These are phyloP conservation scores for Psittacula derbiana DNA, from an alignment of 2,797 vertebrate genomes.

Conservation along the genomic window DNA sequence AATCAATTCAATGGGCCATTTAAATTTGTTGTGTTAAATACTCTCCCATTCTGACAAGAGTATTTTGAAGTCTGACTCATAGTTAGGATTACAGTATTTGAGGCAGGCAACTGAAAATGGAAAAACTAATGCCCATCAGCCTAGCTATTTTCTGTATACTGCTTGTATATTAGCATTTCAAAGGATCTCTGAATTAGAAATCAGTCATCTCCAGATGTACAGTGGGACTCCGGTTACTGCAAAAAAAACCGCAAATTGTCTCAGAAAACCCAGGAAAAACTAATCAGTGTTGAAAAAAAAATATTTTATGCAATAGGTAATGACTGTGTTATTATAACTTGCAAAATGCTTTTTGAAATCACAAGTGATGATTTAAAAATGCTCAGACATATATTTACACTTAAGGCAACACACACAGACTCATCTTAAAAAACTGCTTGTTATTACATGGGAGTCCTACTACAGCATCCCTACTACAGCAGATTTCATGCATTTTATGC, in stretches of 20 bases:
- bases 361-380: constrained; percentile 8
- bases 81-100: constrained; percentile 40
- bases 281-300: background rate
- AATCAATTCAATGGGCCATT: constrained; percentile 25
- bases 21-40: constrained; percentile 31
- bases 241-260: background rate
- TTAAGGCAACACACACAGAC: accelerated
- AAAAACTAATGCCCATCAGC: constrained; percentile 25
- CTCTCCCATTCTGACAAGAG: constrained; percentile 30
- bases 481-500: background rate
- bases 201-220: constrained; percentile 44
- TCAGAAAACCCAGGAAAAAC: constrained; percentile 49
- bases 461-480: background rate
- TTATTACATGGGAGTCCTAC: background rate
- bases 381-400: background rate
- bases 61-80: constrained; percentile 67
- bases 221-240: background rate
- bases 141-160: constrained; percentile 24
- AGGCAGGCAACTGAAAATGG: constrained; percentile 45
- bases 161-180: constrained; percentile 29
- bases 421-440: background rate
- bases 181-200: constrained; percentile 46
- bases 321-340: background rate
- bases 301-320: background rate
- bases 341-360: background rate